Percentiles rank a stretch among this genome's conserved stretches.
Evolutionary conservation across 2,113 vertebrate species (phyloP).

Genomic region (Sorex fumeus): DNA sequence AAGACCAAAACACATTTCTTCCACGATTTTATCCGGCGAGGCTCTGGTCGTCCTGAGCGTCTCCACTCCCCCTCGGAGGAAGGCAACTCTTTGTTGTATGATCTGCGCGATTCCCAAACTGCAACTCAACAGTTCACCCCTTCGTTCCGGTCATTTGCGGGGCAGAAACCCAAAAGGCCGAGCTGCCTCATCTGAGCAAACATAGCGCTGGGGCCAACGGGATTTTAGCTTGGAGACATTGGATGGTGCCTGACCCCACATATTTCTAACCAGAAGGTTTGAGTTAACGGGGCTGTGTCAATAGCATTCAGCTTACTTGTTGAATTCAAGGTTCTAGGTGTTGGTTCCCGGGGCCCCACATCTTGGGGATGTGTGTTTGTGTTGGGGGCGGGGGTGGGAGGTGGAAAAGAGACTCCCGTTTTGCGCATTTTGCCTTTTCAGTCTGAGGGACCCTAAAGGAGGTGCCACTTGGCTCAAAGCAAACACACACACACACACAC

Average conservation of each 20-base stretch:
- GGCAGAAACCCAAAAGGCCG: conserved; percentile 1
- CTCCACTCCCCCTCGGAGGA: background rate
- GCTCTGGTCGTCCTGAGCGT: background rate
- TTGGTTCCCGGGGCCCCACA: background rate
- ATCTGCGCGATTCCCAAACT: background rate
- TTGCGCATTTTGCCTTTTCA: background rate
- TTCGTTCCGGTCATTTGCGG: background rate
- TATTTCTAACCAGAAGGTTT: conserved; percentile 49
- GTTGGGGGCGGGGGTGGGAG: background rate
- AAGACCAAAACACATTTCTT: background rate
- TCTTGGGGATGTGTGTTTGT: too few species aligned
- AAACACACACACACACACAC: too few species aligned
- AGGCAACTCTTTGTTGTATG: background rate
- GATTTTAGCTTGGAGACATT: conserved; percentile 10
- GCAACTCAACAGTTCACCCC: background rate
- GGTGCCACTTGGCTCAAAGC: too few species aligned
- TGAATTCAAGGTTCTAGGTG: background rate
- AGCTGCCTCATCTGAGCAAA: conserved; percentile 52
- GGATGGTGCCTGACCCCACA: background rate
- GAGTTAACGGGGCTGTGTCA: conserved; percentile 43
- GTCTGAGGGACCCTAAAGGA: too few species aligned
- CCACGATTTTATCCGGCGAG: background rate
- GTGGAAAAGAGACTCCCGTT: background rate
- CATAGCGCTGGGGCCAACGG: background rate
- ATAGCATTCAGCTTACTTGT: background rate